Evolutionary conservation across 1,140 invertebrate genomes (phyloP), one percentile per base, ranked within the genome.

Genomic region (Eupristina koningsbergeri): DNA sequence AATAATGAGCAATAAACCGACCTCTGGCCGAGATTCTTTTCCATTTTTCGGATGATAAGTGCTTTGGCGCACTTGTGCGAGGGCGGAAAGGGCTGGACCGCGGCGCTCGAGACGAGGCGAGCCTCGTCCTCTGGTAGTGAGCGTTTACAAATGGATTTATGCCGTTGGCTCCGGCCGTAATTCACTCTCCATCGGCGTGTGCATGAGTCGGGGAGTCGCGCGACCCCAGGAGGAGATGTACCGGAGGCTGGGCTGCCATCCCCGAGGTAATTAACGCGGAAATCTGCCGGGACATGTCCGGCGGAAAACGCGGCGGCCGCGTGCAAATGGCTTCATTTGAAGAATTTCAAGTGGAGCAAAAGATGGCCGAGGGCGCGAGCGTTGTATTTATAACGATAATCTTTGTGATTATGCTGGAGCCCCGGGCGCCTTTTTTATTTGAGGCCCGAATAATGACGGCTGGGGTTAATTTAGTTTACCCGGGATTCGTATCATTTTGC

Each of bases 111-210:
- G 26, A 71, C 31, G 15, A 29, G 45, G 36, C 69, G 69, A 71
- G 36, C 29, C 31, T 69, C 45, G n/a, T 41, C 41, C n/a, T 45
- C 45, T 61, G 50, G 34, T 69, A 36, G 83, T 83, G 86, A 88
- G 83, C 64, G 85, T 58, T 88, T 76, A 84, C 76, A 86, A 88
- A 86, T 86, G 84, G 84, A 88, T 88, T 88, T 89, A 88, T 88
- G 84, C 83, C 63, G 78, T 63, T 5, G n/a, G 31, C 11, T 13
- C 22, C 63, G 75, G 53, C 83, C 84, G 86, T 88, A 88, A 88
- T 85, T 88, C 86, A 87, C 74, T 17, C 3, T 41, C 73, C 76
- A 84, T 86, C 64, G 82, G 87, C 85, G 85, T 87, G 86, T 86
- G 85, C 82, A 85, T 82, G 85, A 86, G 80, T 61, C 47, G 69